Percentiles rank a stretch among this genome's conserved stretches.
These are phyloP conservation scores for Trichomycterus rosablanca DNA, from an alignment of 2,113 vertebrate genomes.

Conservation along the genomic window DNA sequence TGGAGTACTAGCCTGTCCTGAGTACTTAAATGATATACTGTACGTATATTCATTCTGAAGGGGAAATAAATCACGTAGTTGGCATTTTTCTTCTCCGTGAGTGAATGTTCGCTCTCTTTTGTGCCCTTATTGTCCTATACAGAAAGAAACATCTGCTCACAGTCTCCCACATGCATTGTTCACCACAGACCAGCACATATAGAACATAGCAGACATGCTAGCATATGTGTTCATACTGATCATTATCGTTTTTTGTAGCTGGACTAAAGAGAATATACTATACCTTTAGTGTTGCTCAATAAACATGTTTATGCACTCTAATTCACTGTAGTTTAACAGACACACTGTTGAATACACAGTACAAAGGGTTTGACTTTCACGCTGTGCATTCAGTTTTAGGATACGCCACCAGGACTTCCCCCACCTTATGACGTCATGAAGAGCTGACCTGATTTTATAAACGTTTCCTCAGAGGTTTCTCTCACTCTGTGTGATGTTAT, in stretches of 20 bases:
- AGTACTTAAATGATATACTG: too few species aligned
- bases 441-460: constrained; percentile 36
- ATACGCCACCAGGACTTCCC: constrained; percentile 39
- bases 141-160: constrained; percentile 5
- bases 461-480: background rate
- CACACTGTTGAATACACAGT: background rate
- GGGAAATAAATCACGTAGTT: background rate
- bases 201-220: background rate
- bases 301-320: too few species aligned
- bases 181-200: constrained; percentile 10
- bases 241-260: background rate
- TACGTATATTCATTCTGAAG: too few species aligned
- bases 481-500: too few species aligned
- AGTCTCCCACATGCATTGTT: background rate
- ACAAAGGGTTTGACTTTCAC: constrained; percentile 29
- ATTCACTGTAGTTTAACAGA: background rate
- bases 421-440: constrained; percentile 33
- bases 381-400: constrained; percentile 17
- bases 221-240: background rate
- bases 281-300: background rate
- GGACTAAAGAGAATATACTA: background rate
- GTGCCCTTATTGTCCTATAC: constrained; percentile 14
- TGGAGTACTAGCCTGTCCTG: too few species aligned
- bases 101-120: background rate
- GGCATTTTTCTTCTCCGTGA: too few species aligned